Evolutionary conservation across 2,113 vertebrate species (phyloP).

Genomic region (Protobothrops mucrosquamatus): DNA sequence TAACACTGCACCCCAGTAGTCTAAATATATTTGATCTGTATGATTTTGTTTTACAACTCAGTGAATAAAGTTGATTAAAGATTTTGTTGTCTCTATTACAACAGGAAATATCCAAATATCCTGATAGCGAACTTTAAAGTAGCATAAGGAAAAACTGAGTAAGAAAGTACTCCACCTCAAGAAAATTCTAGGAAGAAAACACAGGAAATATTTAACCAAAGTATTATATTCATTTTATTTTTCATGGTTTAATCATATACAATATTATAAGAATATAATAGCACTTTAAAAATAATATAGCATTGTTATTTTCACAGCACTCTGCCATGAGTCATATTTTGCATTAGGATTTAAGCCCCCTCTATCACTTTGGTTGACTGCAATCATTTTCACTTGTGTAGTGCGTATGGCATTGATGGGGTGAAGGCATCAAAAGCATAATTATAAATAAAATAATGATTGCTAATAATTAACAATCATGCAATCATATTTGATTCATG

Average conservation of each 20-base stretch:
- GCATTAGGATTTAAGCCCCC: not conserved
- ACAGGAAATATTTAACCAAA: not conserved
- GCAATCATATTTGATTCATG: not conserved
- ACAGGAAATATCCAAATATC: not conserved
- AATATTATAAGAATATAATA: not conserved
- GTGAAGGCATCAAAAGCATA: not conserved
- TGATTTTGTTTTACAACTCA: not conserved
- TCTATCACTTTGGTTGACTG: not conserved
- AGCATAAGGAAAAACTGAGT: not conserved
- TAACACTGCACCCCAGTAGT: not conserved
- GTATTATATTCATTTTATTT: not conserved
- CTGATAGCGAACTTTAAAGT: not conserved
- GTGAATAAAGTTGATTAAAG: constrained; percentile 23
- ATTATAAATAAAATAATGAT: not conserved
- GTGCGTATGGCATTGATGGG: not conserved
- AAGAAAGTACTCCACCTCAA: not conserved
- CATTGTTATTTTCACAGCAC: not conserved
- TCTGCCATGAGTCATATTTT: not conserved
- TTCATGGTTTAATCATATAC: not conserved
- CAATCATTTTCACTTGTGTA: not conserved
- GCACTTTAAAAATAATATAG: not conserved
- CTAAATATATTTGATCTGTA: constrained; percentile 16
- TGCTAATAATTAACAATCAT: not conserved
- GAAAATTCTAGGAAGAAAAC: not conserved
- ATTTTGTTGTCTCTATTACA: not conserved